Percentiles rank a stretch among this genome's conserved stretches.
Conservation (phyloP, 2,888 invertebrate genomes). For the Melanostoma mellinum region DNA sequence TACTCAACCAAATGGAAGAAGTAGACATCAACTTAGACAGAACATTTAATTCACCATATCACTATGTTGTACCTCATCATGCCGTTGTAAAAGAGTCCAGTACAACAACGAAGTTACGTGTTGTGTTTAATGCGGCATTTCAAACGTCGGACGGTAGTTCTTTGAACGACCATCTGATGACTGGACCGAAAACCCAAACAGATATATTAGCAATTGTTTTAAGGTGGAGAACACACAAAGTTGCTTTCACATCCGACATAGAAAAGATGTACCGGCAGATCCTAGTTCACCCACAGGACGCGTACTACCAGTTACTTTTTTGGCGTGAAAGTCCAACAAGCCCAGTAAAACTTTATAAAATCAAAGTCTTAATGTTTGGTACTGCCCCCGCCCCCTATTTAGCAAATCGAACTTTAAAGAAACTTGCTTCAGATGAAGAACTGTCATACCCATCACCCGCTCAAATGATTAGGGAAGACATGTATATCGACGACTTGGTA, state of each 20-base stretch:
- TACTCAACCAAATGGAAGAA: constrained; percentile 6
- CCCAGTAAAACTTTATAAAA: not conserved
- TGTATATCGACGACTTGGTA: constrained; percentile 13
- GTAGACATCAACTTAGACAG: constrained; percentile 17
- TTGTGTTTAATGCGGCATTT: constrained; percentile 32
- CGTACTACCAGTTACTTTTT: not conserved
- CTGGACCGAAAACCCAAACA: constrained; percentile 3
- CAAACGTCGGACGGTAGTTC: constrained; percentile 12
- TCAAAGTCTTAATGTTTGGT: constrained; percentile 9
- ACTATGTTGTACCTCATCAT: constrained; percentile 21
- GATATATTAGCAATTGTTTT: constrained; percentile 3
- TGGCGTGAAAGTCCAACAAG: not conserved
- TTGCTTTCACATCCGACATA: constrained; percentile 23
- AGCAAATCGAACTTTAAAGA: not conserved
- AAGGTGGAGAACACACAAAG: constrained; percentile 10
- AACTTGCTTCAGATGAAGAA: not conserved
- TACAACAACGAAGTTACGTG: constrained; percentile 18
- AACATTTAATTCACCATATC: constrained; percentile 13
- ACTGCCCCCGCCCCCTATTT: constrained; percentile 14
- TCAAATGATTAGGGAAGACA: constrained; percentile 2
- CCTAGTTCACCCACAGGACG: not conserved
- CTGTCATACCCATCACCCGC: not conserved
- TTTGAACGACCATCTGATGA: not conserved
- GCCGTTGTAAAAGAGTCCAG: constrained; percentile 28
- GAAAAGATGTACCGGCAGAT: not conserved